Conservation (phyloP, 2,888 invertebrate species). For the Noctua janthe region DNA sequence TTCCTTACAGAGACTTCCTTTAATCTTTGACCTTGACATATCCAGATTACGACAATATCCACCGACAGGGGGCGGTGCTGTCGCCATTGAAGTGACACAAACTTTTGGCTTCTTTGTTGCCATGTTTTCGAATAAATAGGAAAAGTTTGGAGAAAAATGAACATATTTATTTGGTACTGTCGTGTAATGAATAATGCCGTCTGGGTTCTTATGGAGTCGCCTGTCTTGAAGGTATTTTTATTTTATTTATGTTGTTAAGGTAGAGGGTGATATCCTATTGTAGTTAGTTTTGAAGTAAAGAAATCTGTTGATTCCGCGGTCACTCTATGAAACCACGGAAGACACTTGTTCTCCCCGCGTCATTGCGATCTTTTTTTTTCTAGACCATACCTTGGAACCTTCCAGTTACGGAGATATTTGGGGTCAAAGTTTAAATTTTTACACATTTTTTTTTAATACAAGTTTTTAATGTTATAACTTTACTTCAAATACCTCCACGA, state of each 20-base stretch:
- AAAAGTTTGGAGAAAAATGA: slow-evolving; percentile 7
- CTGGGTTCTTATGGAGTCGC: neutral
- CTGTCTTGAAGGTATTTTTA: neutral
- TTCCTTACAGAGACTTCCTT: neutral
- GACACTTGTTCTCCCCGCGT: too few relatives aligned
- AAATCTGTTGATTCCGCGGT: neutral
- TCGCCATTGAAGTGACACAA: slow-evolving; percentile 2
- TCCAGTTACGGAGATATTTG: too few relatives aligned
- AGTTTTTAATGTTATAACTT: too few relatives aligned
- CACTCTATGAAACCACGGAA: neutral
- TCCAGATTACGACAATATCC: slow-evolving; percentile 5
- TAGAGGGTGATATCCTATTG: neutral
- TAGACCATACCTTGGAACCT: too few relatives aligned
- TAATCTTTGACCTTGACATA: slow-evolving; percentile 29
- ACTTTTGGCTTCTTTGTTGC: neutral
- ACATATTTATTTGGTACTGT: slow-evolving; percentile 15
- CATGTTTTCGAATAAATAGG: slow-evolving; percentile 28
- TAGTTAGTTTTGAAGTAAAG: neutral
- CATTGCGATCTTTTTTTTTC: too few relatives aligned
- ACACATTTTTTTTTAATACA: too few relatives aligned
- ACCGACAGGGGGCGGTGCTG: neutral
- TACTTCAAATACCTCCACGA: too few relatives aligned
- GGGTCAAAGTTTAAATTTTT: too few relatives aligned
- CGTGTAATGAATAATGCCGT: slow-evolving; percentile 22
- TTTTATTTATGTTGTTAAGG: slow-evolving; percentile 10